These are phyloP conservation scores for Lepidothrix coronata DNA, from an alignment of 2,113 vertebrate species.

Conservation along the genomic window DNA sequence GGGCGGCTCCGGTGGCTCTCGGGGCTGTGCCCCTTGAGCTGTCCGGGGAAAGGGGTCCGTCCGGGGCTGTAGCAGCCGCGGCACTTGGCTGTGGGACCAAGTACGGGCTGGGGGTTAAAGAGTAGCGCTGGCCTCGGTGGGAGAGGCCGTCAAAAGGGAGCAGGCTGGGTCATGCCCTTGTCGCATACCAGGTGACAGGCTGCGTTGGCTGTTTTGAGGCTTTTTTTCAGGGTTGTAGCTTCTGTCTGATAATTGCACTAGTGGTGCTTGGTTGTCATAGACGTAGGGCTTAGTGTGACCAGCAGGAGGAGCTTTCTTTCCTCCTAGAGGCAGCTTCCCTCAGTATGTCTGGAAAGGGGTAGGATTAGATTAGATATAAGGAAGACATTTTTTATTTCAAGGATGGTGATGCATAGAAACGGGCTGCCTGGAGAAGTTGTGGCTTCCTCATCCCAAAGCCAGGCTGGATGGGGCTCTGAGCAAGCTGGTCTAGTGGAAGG, in stretches of 20 bases:
- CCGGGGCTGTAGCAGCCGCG: accelerated
- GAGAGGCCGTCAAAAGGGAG: background rate
- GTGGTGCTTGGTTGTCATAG: background rate
- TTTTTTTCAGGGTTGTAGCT: accelerated
- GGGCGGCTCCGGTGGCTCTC: background rate
- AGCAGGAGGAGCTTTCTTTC: slow-evolving; percentile 20
- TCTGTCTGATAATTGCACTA: accelerated
- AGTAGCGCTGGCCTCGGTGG: background rate
- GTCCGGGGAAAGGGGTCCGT: accelerated
- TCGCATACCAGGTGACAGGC: background rate
- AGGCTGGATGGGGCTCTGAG: background rate
- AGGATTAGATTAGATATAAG: background rate
- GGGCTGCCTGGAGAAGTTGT: background rate
- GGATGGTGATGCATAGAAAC: background rate
- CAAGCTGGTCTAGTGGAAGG: background rate
- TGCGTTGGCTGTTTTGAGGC: background rate
- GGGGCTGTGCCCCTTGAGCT: background rate
- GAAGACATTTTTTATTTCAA: background rate
- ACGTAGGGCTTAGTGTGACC: background rate
- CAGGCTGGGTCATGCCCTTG: accelerated
- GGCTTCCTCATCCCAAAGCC: accelerated
- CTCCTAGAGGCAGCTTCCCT: background rate
- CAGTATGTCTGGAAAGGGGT: background rate
- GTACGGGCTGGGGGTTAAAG: accelerated
- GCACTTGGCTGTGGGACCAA: accelerated